Conservation (phyloP, 1,140 invertebrate species). For the Phthorimaea operculella region DNA sequence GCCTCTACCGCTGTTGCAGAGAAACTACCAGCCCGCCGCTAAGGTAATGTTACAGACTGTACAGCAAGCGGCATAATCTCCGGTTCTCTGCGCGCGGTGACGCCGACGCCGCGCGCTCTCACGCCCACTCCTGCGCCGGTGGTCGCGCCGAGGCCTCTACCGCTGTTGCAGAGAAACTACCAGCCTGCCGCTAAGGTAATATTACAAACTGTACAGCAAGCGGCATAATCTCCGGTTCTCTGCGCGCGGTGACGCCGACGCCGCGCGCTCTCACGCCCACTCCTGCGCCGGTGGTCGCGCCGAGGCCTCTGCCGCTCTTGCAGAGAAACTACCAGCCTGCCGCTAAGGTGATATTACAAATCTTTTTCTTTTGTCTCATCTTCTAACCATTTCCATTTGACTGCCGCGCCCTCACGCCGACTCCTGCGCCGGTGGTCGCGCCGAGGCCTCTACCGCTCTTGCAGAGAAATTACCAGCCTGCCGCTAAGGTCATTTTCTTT, state of each 20-base stretch:
- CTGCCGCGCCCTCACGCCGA: too few species aligned
- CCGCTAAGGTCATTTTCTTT: background rate
- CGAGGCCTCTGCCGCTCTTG: conserved; percentile 41
- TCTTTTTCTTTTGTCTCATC: too few species aligned
- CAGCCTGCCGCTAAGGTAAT: too few species aligned
- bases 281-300: conserved; percentile 15
- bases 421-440: conserved; percentile 16
- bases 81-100: conserved; percentile 25
- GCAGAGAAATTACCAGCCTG: conserved; percentile 50
- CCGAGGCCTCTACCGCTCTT: conserved; percentile 42
- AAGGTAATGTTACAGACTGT: too few species aligned
- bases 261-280: conserved; percentile 21
- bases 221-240: conserved; percentile 43
- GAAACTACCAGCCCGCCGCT: conserved; percentile 48
- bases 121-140: conserved; percentile 21
- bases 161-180: conserved; percentile 49
- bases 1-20: conserved; percentile 43
- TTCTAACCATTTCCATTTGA: too few species aligned
- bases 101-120: conserved; percentile 14
- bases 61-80: conserved; percentile 50
- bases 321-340: conserved; percentile 50
- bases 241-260: conserved; percentile 18
- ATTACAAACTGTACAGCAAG: too few species aligned
- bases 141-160: conserved; percentile 32
- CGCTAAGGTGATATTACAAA: too few species aligned